Percentiles rank a stretch among this genome's conserved stretches.
phyloP scores from a whole-genome alignment of 2,888 invertebrate genomes.

The Peribatodes rhomboidaria region DNA sequence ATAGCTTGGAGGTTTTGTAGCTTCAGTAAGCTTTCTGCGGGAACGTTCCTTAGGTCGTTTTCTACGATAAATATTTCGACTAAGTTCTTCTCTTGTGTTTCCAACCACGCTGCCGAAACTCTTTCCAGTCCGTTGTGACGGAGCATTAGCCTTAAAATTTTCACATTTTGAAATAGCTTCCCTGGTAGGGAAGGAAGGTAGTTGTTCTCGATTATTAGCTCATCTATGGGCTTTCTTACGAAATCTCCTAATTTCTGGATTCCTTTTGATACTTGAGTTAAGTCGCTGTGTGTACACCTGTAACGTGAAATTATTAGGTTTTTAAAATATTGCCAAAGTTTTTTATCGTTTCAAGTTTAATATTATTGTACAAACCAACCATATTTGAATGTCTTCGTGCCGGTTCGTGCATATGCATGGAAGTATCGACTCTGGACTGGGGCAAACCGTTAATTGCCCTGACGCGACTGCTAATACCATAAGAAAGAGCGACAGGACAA shows the following conservation, averaged over 20 bases:
- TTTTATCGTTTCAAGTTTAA: not conserved
- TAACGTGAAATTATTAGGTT: conserved; percentile 47
- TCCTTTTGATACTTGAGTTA: conserved; percentile 91
- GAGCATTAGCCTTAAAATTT: conserved; percentile 92
- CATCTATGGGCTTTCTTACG: conserved; percentile 91
- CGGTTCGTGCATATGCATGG: conserved; percentile 94
- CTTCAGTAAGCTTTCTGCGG: conserved; percentile 91
- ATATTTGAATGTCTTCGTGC: conserved; percentile 93
- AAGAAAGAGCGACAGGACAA: conserved; percentile 69
- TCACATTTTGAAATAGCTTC: conserved; percentile 91
- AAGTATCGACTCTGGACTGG: conserved; percentile 91
- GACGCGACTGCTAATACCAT: conserved; percentile 54
- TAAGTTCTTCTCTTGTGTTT: conserved; percentile 91
- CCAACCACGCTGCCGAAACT: conserved; percentile 93
- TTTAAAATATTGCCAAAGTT: not conserved
- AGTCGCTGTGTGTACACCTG: conserved; percentile 97
- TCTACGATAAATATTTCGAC: conserved; percentile 95
- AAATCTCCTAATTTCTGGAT: conserved; percentile 89
- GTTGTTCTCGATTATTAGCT: conserved; percentile 95
- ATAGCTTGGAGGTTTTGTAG: conserved; percentile 93
- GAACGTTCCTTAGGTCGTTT: conserved; percentile 92
- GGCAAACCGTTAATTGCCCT: conserved; percentile 85
- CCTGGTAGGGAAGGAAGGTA: conserved; percentile 94
- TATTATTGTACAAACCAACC: conserved; percentile 78
- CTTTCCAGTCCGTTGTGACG: conserved; percentile 94